Base-by-base conservation (phyloP, 2,888 invertebrate genomes). In the Achlya flavicornis region DNA sequence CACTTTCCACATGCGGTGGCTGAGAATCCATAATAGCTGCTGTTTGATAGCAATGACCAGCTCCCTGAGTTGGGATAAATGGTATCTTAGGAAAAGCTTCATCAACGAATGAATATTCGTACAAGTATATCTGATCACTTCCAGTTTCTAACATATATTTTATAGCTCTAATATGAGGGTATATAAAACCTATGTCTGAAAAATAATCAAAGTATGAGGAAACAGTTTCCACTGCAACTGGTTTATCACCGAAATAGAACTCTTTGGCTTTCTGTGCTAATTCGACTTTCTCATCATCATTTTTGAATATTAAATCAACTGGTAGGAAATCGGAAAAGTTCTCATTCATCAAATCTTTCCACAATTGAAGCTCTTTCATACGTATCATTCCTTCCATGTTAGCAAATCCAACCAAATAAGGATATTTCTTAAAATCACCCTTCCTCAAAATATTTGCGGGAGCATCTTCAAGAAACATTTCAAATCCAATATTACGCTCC, bases 261-360 rank as follows among this genome's bases (percentile, higher is more conserved):
- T 76, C 38, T 62, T 84, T 88, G 0, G 88, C 64, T 38, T 58
- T 33, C n/a, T 73, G 57, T 0, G 81, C 81, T 0, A 88, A 76
- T 48, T 69, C 19, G 66, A 82, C 72, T 71, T 73, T 84, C 66
- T 86, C 77, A 5, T 71, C 68, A 1, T 82, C 69, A 58, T 63
- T 77, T 16, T 77, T 63, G 68, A 89, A 88, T n/a, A 77, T 64
- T 5, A 89, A 74, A 61, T 88, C 84, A 46, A 68, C 72, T 1
- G 89, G 87, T 19, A 89, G 66, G 64, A 86, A 87, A 7, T 86
- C 79, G 0, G 81, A 76, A 66, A 90, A 87, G 1, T 82, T 82
- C 16, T 77, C 68, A 67, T 87, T 88, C 84, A 89, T 84, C 66
- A 61, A 62, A 1, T 67, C 43, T 66, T 80, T 81, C 83, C 83